Conservation (phyloP, 2,888 invertebrate genomes). For the Troides oblongomaculatus region DNA sequence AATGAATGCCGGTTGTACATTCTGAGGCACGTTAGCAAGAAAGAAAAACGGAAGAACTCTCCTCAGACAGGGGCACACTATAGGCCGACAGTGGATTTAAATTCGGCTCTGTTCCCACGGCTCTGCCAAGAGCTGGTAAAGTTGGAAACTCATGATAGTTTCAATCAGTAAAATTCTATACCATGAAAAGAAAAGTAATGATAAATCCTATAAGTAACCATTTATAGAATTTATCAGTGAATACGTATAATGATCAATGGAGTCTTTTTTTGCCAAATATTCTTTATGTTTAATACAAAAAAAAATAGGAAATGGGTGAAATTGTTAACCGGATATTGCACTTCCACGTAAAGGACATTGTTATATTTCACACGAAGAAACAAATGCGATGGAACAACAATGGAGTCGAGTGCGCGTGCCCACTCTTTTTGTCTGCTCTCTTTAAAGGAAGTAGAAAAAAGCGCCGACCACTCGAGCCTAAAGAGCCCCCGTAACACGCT, state of each 20-base stretch:
- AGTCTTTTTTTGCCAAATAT: background rate
- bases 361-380: constrained; percentile 51
- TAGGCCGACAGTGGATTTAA: no score
- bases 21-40: no score
- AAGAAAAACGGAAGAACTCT: no score
- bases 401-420: constrained; percentile 66
- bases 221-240: background rate
- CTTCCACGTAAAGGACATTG: constrained; percentile 68
- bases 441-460: constrained; percentile 53
- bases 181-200: no score
- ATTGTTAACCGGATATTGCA: constrained; percentile 61
- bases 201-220: no score
- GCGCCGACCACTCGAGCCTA: constrained; percentile 63
- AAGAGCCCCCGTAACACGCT: constrained; percentile 48
- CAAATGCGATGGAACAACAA: constrained; percentile 39
- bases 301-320: constrained; percentile 24
- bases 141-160: no score
- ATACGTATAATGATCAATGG: background rate
- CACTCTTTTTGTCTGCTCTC: constrained; percentile 39
- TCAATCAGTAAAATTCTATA: no score
- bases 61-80: no score
- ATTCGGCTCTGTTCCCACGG: no score
- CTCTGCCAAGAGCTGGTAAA: no score
- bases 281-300: background rate
- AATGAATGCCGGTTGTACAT: no score